phyloP scores from a whole-genome alignment of 2,888 invertebrate species.

The Scaeva pyrastri region DNA sequence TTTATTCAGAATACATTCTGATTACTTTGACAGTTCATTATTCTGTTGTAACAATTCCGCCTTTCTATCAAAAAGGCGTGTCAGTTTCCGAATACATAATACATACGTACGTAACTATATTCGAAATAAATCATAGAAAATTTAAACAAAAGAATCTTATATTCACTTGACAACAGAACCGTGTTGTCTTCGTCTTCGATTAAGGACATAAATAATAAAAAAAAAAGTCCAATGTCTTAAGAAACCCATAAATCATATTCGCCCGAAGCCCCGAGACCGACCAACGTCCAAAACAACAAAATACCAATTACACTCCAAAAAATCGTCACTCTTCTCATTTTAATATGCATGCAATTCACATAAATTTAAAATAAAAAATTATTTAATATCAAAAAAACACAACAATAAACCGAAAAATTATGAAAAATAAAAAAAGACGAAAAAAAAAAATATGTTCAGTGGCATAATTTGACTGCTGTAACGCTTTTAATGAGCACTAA shows the following conservation, averaged over 20 bases:
- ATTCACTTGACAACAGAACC: constrained; percentile 14
- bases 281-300: constrained; percentile 28
- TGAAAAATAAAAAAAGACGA: neutral
- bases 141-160: constrained; percentile 43
- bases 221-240: neutral
- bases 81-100: too few relatives aligned
- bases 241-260: constrained; percentile 46
- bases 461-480: constrained; percentile 61
- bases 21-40: too few relatives aligned
- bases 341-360: constrained; percentile 38
- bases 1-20: too few relatives aligned
- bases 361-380: constrained; percentile 46
- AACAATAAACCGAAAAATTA: constrained; percentile 2
- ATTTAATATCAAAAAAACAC: constrained; percentile 7
- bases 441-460: constrained; percentile 48
- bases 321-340: constrained; percentile 39
- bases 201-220: constrained; percentile 56
- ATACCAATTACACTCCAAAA: constrained; percentile 28
- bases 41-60: too few relatives aligned
- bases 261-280: constrained; percentile 1
- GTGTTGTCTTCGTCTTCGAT: constrained; percentile 17
- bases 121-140: constrained; percentile 43
- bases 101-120: constrained; percentile 28
- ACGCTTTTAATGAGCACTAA: constrained; percentile 62
- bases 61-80: too few relatives aligned